These are phyloP conservation scores for Epinephelus lanceolatus DNA, from an alignment of 2,113 vertebrate genomes.

Conservation along the genomic window DNA sequence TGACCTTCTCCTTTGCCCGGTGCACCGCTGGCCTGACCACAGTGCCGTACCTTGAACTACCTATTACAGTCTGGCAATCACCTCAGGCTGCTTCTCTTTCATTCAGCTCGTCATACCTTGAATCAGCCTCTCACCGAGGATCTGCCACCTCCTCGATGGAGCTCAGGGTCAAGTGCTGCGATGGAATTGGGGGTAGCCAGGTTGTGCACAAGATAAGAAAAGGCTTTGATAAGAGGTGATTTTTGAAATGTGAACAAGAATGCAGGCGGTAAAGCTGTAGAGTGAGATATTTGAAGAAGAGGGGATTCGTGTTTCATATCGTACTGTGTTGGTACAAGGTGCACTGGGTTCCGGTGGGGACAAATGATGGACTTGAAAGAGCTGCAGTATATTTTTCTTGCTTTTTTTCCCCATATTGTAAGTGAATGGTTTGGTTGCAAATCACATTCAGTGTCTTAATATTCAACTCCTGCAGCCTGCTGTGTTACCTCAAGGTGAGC, in stretches of 20 bases:
- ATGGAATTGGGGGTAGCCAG: background rate
- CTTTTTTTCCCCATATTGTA: conserved; percentile 4
- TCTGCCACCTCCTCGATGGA: conserved; percentile 25
- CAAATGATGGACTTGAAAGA: conserved; percentile 44
- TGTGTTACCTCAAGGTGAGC: conserved; percentile 61
- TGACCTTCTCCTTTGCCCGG: conserved; percentile 8
- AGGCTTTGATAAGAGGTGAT: conserved; percentile 40
- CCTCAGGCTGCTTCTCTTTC: conserved; percentile 3
- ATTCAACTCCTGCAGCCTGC: conserved; percentile 42
- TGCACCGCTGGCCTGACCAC: background rate
- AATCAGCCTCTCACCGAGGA: conserved; percentile 13
- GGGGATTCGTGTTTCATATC: background rate
- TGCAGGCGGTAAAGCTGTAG: conserved; percentile 1
- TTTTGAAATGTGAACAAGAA: conserved; percentile 34
- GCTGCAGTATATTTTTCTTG: background rate
- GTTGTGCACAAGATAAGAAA: conserved; percentile 42
- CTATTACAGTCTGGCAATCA: conserved; percentile 17
- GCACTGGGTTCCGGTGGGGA: conserved; percentile 9
- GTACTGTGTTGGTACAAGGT: background rate
- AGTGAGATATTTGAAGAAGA: conserved; percentile 35
- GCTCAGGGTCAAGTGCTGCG: conserved; percentile 20
- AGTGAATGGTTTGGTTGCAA: conserved; percentile 38
- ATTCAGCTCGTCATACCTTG: background rate
- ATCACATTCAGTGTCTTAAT: conserved; percentile 44
- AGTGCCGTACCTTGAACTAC: conserved; percentile 4